Base-by-base conservation (phyloP, 2,888 invertebrate genomes). In the Digitonthophagus gazella region DNA sequence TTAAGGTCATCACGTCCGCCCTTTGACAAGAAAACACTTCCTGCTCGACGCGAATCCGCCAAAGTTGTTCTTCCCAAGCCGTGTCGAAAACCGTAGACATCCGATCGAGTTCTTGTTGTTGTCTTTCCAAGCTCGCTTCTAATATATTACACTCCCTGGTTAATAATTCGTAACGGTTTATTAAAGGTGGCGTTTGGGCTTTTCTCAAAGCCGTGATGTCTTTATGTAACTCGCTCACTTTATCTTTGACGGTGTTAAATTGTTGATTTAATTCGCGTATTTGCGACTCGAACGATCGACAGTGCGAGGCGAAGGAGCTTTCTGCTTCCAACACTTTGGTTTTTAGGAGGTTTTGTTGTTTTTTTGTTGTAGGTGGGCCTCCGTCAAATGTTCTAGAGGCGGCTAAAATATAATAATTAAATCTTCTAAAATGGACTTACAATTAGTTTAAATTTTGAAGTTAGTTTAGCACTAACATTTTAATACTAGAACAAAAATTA, bases 51-150 rank as follows among this genome's bases (percentile, higher is more conserved):
- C 89, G 86, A 71, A 92, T 86, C 71, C 90, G 84, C 80, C 91
- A 90, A 19, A 91, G 80, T 75, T 90, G 90, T 76, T 91, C 91
- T 77, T 91, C 91, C 91, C 91, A 91, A 1, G 90, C 85, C 63
- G 88, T 83, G 72, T 89, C 89, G 74, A 90, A 89, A 3, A 86
- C 84, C 3, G 84, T 83, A 67, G 86, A 83, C 76, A 89, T 83
- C 63, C 87, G 82, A 70, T 89, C 89, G 71, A 89, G 78, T 76
- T 89, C 89, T 55, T 85, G 82, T 74, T 88, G 87, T 76, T 89
- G 88, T 71, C 87, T 82, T 72, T 88, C 88, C 58, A 89, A 77
- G 70, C 86, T 88, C 70, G 88, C 87, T 74, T 89, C 89, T 56
- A 90, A 78, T 58, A 86, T 74, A 11, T 86, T 79, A 75, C 89